Evolutionary conservation across 1,140 invertebrate species (phyloP).

Genomic region (Rhizoglyphus robini): DNA sequence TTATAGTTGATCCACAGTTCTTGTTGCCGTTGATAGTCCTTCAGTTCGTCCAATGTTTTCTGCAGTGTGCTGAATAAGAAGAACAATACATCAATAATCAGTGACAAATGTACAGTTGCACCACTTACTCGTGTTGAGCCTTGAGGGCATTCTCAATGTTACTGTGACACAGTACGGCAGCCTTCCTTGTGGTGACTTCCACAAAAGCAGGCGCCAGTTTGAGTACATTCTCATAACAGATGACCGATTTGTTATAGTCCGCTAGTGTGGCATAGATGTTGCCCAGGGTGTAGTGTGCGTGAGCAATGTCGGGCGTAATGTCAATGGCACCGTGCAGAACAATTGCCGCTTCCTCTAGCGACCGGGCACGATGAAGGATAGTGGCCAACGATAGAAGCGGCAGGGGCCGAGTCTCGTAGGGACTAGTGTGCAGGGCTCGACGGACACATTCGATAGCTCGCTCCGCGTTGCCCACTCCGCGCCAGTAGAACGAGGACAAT

Average conservation of each 20-base stretch:
- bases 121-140: conserved; percentile 48
- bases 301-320: conserved; percentile 51
- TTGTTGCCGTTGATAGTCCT: conserved; percentile 50
- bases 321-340: conserved; percentile 63
- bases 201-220: conserved; percentile 46
- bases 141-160: conserved; percentile 50
- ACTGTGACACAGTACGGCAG: conserved; percentile 52
- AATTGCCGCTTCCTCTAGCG: conserved; percentile 59
- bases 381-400: conserved; percentile 63
- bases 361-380: conserved; percentile 55
- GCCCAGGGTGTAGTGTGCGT: conserved; percentile 61
- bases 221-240: conserved; percentile 54
- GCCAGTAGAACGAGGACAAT: conserved; percentile 69
- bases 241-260: conserved; percentile 40
- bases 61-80: conserved; percentile 43
- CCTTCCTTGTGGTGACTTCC: conserved; percentile 44
- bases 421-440: conserved; percentile 58
- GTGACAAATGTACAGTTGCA: conserved; percentile 17
- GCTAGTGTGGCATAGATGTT: conserved; percentile 31
- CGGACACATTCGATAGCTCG: conserved; percentile 66
- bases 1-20: conserved; percentile 47
- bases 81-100: conserved; percentile 18
- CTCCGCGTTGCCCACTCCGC: conserved; percentile 57
- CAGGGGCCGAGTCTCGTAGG: conserved; percentile 41
- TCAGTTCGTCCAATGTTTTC: conserved; percentile 47